phyloP scores from a whole-genome alignment of 2,113 vertebrate species.

The Irena cyanogastra region DNA sequence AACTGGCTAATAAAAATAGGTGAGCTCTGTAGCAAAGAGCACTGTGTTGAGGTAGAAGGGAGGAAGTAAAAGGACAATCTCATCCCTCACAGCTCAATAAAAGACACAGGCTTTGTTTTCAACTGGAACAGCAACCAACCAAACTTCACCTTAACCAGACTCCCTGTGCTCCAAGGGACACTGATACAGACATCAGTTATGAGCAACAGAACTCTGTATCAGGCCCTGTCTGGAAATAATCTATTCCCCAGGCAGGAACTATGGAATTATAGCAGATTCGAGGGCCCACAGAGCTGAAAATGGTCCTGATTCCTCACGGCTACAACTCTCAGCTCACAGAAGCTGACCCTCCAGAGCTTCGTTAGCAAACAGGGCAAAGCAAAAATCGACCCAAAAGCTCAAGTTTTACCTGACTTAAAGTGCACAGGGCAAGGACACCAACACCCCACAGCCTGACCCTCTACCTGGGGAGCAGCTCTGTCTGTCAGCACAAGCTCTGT shows the following conservation, averaged over 20 bases:
- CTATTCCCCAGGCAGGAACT: neutral
- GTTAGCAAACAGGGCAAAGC: neutral
- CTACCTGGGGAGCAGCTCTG: neutral
- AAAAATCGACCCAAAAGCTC: neutral
- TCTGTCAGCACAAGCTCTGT: neutral
- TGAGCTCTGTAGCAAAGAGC: neutral
- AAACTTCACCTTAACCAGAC: neutral
- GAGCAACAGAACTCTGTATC: neutral
- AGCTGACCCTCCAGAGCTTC: neutral
- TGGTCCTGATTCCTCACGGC: fast-evolving
- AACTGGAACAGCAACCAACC: neutral
- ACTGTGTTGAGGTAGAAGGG: neutral
- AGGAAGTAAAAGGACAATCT: neutral
- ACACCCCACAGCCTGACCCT: neutral
- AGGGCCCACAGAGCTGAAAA: neutral
- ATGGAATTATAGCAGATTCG: neutral
- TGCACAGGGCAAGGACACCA: neutral
- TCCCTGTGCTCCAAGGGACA: neutral
- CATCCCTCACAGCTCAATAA: neutral
- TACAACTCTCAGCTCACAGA: neutral
- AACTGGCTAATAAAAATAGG: neutral
- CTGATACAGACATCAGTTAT: neutral
- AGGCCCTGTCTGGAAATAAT: neutral
- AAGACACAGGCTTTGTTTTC: neutral
- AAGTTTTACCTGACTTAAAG: neutral